A percentile compares a stretch with the other conserved stretches of the same genome.
These are phyloP conservation scores for Arizona elegans DNA, from an alignment of 2,113 vertebrate genomes.

Conservation along the genomic window DNA sequence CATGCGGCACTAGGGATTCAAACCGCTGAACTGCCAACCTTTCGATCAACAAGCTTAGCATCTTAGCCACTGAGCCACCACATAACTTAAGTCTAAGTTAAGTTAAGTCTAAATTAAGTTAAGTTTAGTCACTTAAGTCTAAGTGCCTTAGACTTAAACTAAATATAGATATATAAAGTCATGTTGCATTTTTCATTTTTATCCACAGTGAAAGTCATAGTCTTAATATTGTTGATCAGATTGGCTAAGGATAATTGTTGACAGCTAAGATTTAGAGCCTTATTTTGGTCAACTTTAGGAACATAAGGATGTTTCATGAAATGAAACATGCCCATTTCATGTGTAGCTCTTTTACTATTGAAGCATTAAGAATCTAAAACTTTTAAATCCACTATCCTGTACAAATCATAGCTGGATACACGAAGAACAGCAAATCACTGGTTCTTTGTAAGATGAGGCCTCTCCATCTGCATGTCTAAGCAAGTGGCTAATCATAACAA, in stretches of 20 bases:
- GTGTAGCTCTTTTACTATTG: not conserved
- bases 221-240: not conserved
- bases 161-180: not conserved
- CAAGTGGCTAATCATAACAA: not conserved
- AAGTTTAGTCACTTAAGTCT: no score
- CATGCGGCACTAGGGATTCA: no score
- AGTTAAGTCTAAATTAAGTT: no score
- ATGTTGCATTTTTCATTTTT: not conserved
- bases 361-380: not conserved
- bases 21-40: no score
- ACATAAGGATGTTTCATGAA: not conserved
- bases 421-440: not conserved
- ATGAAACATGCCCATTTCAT: not conserved
- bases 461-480: not conserved
- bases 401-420: not conserved
- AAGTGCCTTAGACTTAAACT: no score
- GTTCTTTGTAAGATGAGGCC: not conserved
- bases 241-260: not conserved
- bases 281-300: not conserved
- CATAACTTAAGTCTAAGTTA: no score
- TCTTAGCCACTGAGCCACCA: no score
- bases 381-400: not conserved
- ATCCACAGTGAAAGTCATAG: not conserved
- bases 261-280: not conserved
- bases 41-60: no score